Base-by-base conservation (phyloP, 2,888 invertebrate species). In the Automeris io region DNA sequence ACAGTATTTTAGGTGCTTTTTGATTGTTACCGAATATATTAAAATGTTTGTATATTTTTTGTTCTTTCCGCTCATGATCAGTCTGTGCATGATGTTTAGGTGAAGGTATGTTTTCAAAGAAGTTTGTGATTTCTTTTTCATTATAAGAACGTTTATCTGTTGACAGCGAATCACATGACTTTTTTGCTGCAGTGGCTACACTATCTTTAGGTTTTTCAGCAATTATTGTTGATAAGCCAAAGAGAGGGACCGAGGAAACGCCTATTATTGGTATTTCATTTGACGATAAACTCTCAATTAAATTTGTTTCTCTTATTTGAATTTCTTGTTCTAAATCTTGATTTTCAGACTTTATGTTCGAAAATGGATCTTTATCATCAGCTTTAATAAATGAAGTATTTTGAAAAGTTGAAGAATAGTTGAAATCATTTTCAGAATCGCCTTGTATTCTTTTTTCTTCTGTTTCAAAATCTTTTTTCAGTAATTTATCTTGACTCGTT, bases 201-300 rank as follows among this genome's bases (percentile, higher is more conserved):
- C 19, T 40, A 33, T 61, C 62, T 40, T 56, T 56, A 3, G 60
- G 40, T 47, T 54, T 61, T 16, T 62, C 61, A 35, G 64, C 54
- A 25, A 63, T 46, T 2, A 65, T 50, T n/a, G 57, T 53, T 11
- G 72, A 63, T 2, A 70, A 46, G 0, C 66, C 68, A 45, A 66
- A 67, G 18, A 71, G 41, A 1, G 73, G 64, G 9, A 62, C 56
- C 5, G 64, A 54, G 7, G 68, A 56, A 3, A 68, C 57, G 19
- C 54, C 58, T 18, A 61, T 45, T 19, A 58, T 47, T 6, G 61
- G 59, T 5, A 57, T 51, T 2, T 50, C 46, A 13, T 51, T 46
- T 44, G 57, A 56, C 7, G 45, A 39, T 18, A 66, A 39, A 2
- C 60, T 52, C 41, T 59, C 50, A 3, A 61, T 43, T 33, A 63